Evolutionary conservation across 2,113 vertebrate species (phyloP).

Genomic region (Xiphophorus maculatus): DNA sequence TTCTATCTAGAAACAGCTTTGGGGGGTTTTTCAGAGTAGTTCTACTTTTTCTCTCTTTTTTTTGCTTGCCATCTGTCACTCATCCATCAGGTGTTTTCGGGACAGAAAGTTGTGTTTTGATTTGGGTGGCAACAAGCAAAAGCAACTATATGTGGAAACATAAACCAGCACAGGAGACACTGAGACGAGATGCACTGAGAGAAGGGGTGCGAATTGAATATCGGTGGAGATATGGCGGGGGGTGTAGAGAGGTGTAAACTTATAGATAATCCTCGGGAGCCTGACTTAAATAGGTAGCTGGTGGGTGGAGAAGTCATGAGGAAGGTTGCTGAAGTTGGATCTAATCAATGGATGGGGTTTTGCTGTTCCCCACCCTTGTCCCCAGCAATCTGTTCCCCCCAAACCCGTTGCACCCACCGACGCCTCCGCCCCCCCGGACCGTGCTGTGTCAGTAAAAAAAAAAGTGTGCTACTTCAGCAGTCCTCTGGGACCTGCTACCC

Average conservation of each 20-base stretch:
- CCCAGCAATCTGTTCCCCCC: constrained; percentile 60
- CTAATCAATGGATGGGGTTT: constrained; percentile 67
- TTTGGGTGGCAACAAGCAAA: neutral
- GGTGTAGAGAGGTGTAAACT: constrained; percentile 68
- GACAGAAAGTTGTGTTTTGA: constrained; percentile 50
- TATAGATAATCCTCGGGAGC: constrained; percentile 69
- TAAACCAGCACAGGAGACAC: constrained; percentile 20
- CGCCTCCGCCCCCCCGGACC: constrained; percentile 34
- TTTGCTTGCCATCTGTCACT: constrained; percentile 28
- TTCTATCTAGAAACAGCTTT: constrained; percentile 44
- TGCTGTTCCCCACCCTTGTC: constrained; percentile 51
- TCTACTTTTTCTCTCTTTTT: constrained; percentile 1
- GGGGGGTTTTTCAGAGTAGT: neutral
- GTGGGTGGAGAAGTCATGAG: constrained; percentile 28
- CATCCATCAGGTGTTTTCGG: constrained; percentile 39
- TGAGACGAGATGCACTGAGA: constrained; percentile 25
- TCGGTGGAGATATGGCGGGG: constrained; percentile 37
- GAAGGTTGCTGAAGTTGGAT: constrained; percentile 55
- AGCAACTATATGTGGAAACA: constrained; percentile 27
- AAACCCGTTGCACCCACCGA: constrained; percentile 23
- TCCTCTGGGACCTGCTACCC: constrained; percentile 68
- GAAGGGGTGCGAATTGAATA: constrained; percentile 62
- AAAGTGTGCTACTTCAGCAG: constrained; percentile 80
- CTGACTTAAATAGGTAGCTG: constrained; percentile 62
- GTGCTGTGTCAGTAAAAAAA: constrained; percentile 76